Percentiles rank a stretch among this genome's conserved stretches.
phyloP scores from a whole-genome alignment of 2,113 vertebrate species.

The Rhodinocichla rosea region DNA sequence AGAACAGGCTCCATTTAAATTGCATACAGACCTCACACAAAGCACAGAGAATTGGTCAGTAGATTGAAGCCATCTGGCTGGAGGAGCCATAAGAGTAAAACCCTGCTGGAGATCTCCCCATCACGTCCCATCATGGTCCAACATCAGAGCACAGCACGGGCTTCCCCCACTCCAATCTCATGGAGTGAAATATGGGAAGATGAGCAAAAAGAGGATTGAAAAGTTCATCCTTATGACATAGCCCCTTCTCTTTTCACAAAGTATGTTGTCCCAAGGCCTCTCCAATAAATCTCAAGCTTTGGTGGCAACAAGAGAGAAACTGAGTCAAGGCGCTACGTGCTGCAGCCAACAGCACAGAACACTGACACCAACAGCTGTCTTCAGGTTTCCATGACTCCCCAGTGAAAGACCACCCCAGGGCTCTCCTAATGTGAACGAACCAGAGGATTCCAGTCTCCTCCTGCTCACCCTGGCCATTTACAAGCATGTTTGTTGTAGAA shows the following conservation, averaged over 20 bases:
- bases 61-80: slow-evolving; percentile 69
- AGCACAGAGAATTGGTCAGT: slow-evolving; percentile 63
- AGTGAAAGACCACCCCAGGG: neutral
- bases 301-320: neutral
- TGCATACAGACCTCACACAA: slow-evolving; percentile 66
- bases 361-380: neutral
- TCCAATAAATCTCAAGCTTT: neutral
- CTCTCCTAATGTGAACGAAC: neutral
- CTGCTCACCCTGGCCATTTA: neutral
- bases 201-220: neutral
- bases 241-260: neutral
- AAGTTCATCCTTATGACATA: neutral
- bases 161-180: slow-evolving; percentile 4
- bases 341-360: neutral
- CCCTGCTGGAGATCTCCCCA: slow-evolving; percentile 63
- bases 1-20: slow-evolving; percentile 47
- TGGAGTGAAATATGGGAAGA: slow-evolving; percentile 20
- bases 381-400: neutral
- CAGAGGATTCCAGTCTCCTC: neutral
- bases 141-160: slow-evolving; percentile 38
- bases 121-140: slow-evolving; percentile 38
- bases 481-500: neutral
- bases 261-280: neutral
- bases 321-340: neutral
- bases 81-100: slow-evolving; percentile 52